These are phyloP conservation scores for Pissodes strobi DNA, from an alignment of 1,140 invertebrate species.

Conservation along the genomic window DNA sequence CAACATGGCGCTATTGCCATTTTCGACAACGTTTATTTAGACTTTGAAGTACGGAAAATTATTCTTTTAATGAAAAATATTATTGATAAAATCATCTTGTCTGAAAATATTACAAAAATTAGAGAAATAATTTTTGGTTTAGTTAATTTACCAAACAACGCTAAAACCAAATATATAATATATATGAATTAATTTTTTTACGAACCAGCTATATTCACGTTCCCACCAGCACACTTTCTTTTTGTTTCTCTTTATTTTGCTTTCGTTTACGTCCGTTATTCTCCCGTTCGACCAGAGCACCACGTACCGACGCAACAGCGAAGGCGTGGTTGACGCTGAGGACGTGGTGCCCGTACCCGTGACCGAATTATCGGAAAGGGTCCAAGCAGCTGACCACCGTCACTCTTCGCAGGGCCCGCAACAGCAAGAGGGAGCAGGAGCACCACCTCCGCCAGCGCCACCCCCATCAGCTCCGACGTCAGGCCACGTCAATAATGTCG, in stretches of 20 bases:
- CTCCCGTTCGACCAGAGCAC: slow-evolving; percentile 50
- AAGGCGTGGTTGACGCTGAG: slow-evolving; percentile 55
- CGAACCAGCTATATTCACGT: neutral
- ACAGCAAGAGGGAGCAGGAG: slow-evolving; percentile 40
- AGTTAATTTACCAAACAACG: too few species aligned
- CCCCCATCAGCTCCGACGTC: slow-evolving; percentile 27
- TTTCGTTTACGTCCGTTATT: slow-evolving; percentile 30
- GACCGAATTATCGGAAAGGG: slow-evolving; percentile 41
- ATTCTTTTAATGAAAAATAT: too few species aligned
- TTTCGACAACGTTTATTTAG: too few species aligned
- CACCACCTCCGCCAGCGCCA: slow-evolving; percentile 22
- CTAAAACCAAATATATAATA: too few species aligned
- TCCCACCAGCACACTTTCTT: slow-evolving; percentile 8
- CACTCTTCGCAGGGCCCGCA: slow-evolving; percentile 40
- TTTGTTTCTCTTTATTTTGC: slow-evolving; percentile 21
- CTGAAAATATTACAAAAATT: too few species aligned
- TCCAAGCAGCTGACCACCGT: slow-evolving; percentile 20
- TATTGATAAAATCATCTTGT: too few species aligned
- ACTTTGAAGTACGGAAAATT: too few species aligned
- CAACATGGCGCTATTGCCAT: too few species aligned
- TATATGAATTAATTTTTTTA: neutral
- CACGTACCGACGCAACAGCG: slow-evolving; percentile 56
- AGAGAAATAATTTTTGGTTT: too few species aligned
- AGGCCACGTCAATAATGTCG: slow-evolving; percentile 62
- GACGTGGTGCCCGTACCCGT: slow-evolving; percentile 54